Conservation (phyloP, 1,140 invertebrate genomes). For the Aphidius gifuensis region DNA sequence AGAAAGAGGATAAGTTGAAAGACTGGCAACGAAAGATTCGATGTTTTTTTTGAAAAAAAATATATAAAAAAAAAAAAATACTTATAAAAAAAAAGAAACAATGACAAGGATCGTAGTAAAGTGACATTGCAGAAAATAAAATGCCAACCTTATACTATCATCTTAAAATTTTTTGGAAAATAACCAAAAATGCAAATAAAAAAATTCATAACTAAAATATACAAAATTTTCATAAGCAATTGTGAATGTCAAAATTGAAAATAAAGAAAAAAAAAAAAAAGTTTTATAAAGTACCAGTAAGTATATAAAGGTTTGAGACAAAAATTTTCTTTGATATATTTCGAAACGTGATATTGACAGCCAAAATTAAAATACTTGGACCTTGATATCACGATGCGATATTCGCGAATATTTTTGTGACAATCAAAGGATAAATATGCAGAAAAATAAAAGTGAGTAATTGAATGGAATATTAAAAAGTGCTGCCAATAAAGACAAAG, state of each 20-base stretch:
- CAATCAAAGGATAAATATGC: neutral
- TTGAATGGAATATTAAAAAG: neutral
- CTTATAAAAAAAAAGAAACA: too few species aligned
- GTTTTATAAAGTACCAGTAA: neutral
- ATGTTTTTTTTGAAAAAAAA: too few species aligned
- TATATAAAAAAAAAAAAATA: too few species aligned
- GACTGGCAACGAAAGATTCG: neutral
- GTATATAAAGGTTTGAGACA: constrained; percentile 13
- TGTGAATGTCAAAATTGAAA: neutral
- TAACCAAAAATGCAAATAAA: neutral
- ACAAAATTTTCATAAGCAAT: neutral
- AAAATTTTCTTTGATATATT: constrained; percentile 14
- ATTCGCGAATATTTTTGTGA: constrained; percentile 8
- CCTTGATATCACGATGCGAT: constrained; percentile 27
- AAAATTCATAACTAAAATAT: neutral
- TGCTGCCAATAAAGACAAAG: constrained; percentile 1
- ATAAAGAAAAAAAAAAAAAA: neutral
- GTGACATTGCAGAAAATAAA: too few species aligned
- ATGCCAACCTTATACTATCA: too few species aligned
- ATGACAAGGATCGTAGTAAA: too few species aligned
- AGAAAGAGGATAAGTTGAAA: constrained; percentile 8
- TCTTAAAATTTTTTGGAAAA: neutral
- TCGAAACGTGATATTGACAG: constrained; percentile 29
- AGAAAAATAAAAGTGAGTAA: neutral
- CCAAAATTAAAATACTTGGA: constrained; percentile 14